Evolutionary conservation across 1,140 invertebrate species (phyloP).

Genomic region (Cecropterus lyciades): DNA sequence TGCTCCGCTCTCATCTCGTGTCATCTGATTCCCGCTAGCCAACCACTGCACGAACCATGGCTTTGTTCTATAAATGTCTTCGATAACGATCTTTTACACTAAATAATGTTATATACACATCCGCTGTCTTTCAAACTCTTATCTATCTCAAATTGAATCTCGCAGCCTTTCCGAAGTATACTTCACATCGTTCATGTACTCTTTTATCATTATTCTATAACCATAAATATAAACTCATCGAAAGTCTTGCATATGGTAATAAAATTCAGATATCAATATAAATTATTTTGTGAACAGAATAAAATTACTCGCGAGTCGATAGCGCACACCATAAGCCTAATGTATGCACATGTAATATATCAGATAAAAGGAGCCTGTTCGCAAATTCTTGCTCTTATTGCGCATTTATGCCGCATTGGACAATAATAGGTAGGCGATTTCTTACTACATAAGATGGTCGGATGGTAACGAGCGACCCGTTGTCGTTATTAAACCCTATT

Average conservation of each 20-base stretch:
- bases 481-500: conserved; percentile 71
- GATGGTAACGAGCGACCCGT: conserved; percentile 63
- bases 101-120: conserved; percentile 36
- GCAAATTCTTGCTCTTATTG: conserved; percentile 58
- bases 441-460: conserved; percentile 53
- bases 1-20: conserved; percentile 54
- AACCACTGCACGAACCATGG: conserved; percentile 44
- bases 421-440: conserved; percentile 63
- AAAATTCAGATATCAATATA: conserved; percentile 17
- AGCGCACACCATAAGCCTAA: conserved; percentile 15
- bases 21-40: conserved; percentile 49
- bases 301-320: conserved; percentile 21
- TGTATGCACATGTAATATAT: conserved; percentile 34
- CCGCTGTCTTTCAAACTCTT: conserved; percentile 26
- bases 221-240: conserved; percentile 17
- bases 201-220: conserved; percentile 35
- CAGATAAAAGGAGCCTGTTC: conserved; percentile 51
- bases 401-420: conserved; percentile 53
- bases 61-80: conserved; percentile 43
- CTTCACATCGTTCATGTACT: background rate
- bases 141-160: conserved; percentile 25
- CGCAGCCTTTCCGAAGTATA: conserved; percentile 4
- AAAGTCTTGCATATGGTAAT: conserved; percentile 19
- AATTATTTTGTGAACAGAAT: conserved; percentile 23
- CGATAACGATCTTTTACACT: conserved; percentile 33